phyloP scores from a whole-genome alignment of 2,888 invertebrate species.

The Glomeris marginata region DNA sequence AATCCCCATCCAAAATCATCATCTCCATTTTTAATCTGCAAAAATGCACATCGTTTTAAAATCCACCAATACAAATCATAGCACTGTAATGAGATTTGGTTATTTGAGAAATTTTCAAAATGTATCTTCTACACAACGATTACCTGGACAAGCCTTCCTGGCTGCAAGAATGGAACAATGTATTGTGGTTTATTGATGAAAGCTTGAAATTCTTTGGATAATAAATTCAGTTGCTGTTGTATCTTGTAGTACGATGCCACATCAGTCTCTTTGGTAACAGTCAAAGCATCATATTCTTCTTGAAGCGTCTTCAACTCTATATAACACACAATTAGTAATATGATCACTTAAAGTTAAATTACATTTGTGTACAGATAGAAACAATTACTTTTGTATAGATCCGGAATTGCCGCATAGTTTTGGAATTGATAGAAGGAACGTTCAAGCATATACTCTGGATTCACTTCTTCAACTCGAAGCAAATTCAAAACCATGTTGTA shows the following conservation, averaged over 20 bases:
- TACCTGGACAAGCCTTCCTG: conserved; percentile 84
- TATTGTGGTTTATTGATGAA: conserved; percentile 75
- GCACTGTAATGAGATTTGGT: background rate
- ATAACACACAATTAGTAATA: conserved; percentile 18
- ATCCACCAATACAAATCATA: background rate
- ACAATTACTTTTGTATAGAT: conserved; percentile 61
- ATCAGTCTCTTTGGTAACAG: conserved; percentile 53
- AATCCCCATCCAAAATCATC: conserved; percentile 95
- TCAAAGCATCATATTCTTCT: conserved; percentile 44
- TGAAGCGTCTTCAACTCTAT: conserved; percentile 51
- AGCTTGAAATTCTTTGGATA: conserved; percentile 56
- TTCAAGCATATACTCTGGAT: conserved; percentile 98
- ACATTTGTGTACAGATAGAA: background rate
- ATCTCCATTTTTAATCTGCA: conserved; percentile 59
- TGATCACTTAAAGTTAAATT: background rate
- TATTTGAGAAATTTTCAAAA: conserved; percentile 12
- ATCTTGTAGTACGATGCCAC: conserved; percentile 74
- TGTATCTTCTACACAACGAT: background rate
- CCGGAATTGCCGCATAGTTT: conserved; percentile 88
- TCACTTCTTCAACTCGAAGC: conserved; percentile 94
- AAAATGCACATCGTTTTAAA: conserved; percentile 18
- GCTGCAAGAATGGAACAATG: conserved; percentile 82
- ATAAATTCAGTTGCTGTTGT: conserved; percentile 57
- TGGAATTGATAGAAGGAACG: conserved; percentile 98
- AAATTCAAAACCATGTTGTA: conserved; percentile 99